phyloP scores from a whole-genome alignment of 2,888 invertebrate genomes.

The Eueremaeus valkanovi region DNA sequence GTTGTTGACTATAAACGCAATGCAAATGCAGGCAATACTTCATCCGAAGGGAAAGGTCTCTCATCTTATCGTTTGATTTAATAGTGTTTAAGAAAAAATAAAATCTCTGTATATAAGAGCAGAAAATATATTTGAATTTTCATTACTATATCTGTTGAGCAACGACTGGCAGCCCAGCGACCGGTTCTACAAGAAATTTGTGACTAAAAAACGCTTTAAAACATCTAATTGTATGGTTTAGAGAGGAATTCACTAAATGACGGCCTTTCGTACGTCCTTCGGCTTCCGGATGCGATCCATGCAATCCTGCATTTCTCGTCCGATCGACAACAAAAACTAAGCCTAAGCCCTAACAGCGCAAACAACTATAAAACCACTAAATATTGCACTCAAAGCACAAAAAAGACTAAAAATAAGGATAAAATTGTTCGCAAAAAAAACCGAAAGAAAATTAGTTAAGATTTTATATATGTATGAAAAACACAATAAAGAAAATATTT shows the following conservation, averaged over 20 bases:
- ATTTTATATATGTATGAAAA: too few relatives aligned
- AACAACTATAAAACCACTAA: background rate
- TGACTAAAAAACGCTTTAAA: conserved; percentile 15
- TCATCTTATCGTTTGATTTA: background rate
- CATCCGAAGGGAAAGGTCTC: background rate
- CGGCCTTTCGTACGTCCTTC: conserved; percentile 11
- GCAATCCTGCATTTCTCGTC: background rate
- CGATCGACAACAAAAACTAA: background rate
- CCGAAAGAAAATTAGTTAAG: background rate
- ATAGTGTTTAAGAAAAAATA: background rate
- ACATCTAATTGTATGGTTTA: background rate
- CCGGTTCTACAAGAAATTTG: conserved; percentile 11
- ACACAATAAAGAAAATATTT: conserved; percentile 3
- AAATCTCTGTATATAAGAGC: background rate
- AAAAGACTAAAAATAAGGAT: background rate
- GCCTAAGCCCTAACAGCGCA: background rate
- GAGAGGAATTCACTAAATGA: conserved; percentile 16
- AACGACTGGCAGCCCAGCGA: background rate
- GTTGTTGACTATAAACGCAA: background rate
- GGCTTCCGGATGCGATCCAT: conserved; percentile 24
- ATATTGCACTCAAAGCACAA: conserved; percentile 16
- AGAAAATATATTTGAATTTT: too few relatives aligned
- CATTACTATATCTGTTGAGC: conserved; percentile 8
- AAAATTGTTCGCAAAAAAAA: background rate
- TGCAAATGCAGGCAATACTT: background rate